Evolutionary conservation across 53 echinoderm and acorn worm genomes (phyloP), one percentile per base, ranked within the genome.

Genomic region (Apostichopus leukothele): DNA sequence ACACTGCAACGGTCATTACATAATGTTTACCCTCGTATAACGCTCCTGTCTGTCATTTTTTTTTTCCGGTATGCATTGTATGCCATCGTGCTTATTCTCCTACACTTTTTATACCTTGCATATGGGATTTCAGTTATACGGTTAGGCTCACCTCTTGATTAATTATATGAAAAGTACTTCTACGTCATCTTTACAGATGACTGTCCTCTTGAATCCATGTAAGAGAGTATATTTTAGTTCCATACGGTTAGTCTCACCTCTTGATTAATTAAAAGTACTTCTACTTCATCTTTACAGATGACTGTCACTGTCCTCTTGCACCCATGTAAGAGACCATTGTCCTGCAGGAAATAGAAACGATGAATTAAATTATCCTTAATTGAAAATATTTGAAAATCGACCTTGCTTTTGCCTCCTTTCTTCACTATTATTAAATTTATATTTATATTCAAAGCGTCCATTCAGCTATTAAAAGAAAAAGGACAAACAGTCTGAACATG

Each of bases 201-300:
- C 91, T 22, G 92, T 94, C 13, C 97, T 79, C 14, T 67, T 60
- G 8, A 90, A 90, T 59, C 94, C 88, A 52, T 93, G 94, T 22
- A 97, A 75, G n/a, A 97, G 90, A 13, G 89, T 94, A 26, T 78
- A 26, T 78, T 86, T 3, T 39, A 39, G 39, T 39, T 39, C 25
- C 25, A 39, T 39, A 39, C 63, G 63, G 4, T 63, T 11, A 19
- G 21, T 80, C 95, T 91, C 79, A 94, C 97, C 67, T 97, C 95
- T 84, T 92, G 90, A 66, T 95, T 88, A 50, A 97, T 83, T 3
- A 97, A 91, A 51, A 97, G 89, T 5, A 97, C 91, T 79, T 97
- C 97, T 5, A 95, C 95, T 51, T 94, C 93, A 16, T 95, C 95
- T 89, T 95, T 97, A 78, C 97, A 97, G 1, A 97, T 92, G 2